Evolutionary conservation across 2,797 vertebrate genomes (phyloP).

Genomic region (Decapterus maruadsi): DNA sequence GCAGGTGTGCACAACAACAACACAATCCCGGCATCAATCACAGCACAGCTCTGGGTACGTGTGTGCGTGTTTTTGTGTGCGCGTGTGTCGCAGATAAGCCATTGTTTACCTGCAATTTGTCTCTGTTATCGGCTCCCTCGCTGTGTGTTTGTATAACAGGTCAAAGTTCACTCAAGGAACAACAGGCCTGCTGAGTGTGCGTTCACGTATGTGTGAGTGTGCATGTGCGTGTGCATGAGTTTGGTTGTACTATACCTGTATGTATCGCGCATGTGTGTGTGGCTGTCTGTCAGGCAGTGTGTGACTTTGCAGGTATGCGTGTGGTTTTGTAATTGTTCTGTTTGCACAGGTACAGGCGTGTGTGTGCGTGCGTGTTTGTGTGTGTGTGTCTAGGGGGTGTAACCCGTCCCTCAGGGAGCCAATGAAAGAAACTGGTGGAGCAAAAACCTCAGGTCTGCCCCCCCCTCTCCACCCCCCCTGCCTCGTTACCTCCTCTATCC

Average conservation of each 20-base stretch:
- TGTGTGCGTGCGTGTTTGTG: conserved; percentile 24
- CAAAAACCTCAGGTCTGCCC: conserved; percentile 78
- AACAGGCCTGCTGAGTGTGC: conserved; percentile 43
- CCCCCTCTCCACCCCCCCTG: conserved; percentile 46
- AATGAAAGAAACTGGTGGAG: conserved; percentile 83
- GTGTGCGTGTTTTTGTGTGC: conserved; percentile 3
- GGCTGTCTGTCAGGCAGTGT: conserved; percentile 13
- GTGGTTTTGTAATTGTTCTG: conserved; percentile 46
- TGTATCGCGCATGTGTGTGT: conserved; percentile 14
- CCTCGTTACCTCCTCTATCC: conserved; percentile 77
- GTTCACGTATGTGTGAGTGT: conserved; percentile 19
- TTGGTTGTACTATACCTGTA: conserved; percentile 1
- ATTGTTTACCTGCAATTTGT: conserved; percentile 67
- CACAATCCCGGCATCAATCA: conserved; percentile 18
- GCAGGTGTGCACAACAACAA: conserved; percentile 26
- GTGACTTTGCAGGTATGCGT: conserved; percentile 24
- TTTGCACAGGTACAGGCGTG: conserved; percentile 44
- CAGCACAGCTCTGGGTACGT: neutral
- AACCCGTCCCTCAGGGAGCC: conserved; percentile 80
- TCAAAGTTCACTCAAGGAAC: conserved; percentile 69
- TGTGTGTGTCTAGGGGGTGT: conserved; percentile 65
- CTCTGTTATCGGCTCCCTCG: conserved; percentile 59
- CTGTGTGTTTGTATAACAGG: conserved; percentile 67
- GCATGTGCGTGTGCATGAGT: conserved; percentile 26
- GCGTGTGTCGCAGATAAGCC: conserved; percentile 56